Evolutionary conservation across 2,797 vertebrate genomes (phyloP), one percentile per base, ranked within the genome.

Genomic region (Salarias fasciatus): DNA sequence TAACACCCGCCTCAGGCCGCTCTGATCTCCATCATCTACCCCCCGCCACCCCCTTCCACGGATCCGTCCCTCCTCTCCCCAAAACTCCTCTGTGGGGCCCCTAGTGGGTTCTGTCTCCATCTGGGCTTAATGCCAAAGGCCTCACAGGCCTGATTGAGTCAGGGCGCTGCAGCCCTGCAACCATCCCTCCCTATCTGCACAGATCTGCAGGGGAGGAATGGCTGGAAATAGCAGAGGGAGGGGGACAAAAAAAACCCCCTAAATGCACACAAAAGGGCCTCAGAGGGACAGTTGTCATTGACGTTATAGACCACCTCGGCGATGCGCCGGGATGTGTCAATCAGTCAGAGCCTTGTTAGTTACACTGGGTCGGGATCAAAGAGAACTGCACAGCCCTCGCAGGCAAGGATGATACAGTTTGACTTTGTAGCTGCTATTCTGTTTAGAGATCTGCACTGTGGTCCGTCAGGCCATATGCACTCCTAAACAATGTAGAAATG

Each of bases 1-100:
- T 91, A 92, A 92, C 93, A 93, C 90, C 92, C 91, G 90, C 93
- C 94, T 77, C 51, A 84, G 89, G 88, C 90, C 53, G 4, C 80
- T 91, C 86, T 91, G 91, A 86, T 89, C 82, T 79, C 42, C 15
- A 9, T 63, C 67, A 62, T 56, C 63, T 30, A 55, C 28, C 63
- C 46, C 28, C n/a, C n/a, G n/a, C n/a, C 28, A 43, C 38, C 11
- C 31, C 11, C 13, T n/a, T n/a, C 51, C 35, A 28, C 24, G 24
- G 18, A 24, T 42, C 50, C 29, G 60, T 53, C 54, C 14, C 11
- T 56, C 14, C 30, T 40, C 53, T 24, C 52, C n/a, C 65, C 41
- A 52, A 41, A 68, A 46, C 72, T 55, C 18, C 18, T 24, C 69
- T 52, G 52, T 24, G n/a, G 76, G 85, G 81, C 91, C 88, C 90